A percentile compares a stretch with the other conserved stretches of the same genome.
Conservation (phyloP, 2,113 vertebrate genomes). For the Zosterops pallidus region DNA sequence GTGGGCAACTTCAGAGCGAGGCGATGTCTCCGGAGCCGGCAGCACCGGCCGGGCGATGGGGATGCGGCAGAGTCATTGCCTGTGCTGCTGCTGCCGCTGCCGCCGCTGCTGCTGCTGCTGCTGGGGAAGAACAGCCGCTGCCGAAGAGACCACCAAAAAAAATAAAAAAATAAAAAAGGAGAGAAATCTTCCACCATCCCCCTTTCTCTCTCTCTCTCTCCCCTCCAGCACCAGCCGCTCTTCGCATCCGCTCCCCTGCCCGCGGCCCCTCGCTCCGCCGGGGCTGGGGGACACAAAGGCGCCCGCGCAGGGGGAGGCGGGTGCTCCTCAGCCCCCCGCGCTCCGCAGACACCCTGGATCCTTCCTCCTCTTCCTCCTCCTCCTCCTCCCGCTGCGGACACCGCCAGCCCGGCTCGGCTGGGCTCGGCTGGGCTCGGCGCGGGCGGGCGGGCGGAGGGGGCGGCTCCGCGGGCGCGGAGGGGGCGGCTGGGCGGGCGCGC, state of each 20-base stretch:
- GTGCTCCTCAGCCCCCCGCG: slow-evolving; percentile 12
- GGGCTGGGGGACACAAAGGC: slow-evolving; percentile 54
- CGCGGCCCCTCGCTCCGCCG: slow-evolving; percentile 43
- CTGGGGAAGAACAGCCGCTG: slow-evolving; percentile 48
- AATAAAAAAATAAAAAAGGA: background rate
- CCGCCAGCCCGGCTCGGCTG: background rate
- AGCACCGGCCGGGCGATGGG: background rate
- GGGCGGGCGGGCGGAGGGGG: no score
- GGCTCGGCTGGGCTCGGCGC: no score
- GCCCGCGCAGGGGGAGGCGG: slow-evolving; percentile 16
- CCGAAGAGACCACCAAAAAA: slow-evolving; percentile 49
- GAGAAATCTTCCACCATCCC: slow-evolving; percentile 10
- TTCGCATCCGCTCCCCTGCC: slow-evolving; percentile 45
- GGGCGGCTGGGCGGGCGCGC: no score
- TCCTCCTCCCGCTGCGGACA: background rate
- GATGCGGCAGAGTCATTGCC: slow-evolving; percentile 59
- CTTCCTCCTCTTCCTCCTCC: background rate
- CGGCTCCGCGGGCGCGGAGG: no score
- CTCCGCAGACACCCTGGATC: background rate
- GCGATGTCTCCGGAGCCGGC: slow-evolving; percentile 6
- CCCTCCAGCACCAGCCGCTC: background rate
- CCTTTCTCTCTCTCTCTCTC: background rate
- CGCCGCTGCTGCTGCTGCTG: slow-evolving; percentile 20
- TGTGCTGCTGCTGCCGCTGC: background rate
- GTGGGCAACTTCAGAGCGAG: slow-evolving; percentile 71